Conservation (phyloP, 2,113 vertebrate genomes). For the Desmodus rotundus region DNA sequence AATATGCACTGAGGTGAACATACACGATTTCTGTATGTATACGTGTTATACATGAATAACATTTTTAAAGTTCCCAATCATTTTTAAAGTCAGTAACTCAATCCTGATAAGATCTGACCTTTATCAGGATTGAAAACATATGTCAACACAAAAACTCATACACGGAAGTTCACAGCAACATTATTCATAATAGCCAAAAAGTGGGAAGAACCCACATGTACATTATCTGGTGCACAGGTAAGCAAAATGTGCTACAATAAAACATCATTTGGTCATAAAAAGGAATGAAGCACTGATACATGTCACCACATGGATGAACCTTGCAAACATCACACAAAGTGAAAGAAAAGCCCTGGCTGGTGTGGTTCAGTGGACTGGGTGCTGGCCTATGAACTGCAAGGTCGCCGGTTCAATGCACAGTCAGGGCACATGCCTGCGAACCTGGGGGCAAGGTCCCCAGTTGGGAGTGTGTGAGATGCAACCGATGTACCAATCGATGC, state of each 20-base stretch:
- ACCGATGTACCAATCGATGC: too few relatives aligned
- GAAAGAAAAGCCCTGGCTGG: background rate
- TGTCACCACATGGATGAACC: background rate
- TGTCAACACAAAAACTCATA: background rate
- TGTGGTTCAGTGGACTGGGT: too few relatives aligned
- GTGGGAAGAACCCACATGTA: background rate
- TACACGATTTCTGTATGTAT: background rate
- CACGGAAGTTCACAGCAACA: background rate
- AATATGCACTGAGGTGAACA: background rate
- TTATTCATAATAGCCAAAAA: background rate
- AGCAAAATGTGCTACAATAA: background rate
- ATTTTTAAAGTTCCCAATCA: background rate
- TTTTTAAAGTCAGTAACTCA: slow-evolving; percentile 11
- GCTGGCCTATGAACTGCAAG: too few relatives aligned
- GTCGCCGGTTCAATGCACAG: too few relatives aligned
- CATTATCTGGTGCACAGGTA: background rate
- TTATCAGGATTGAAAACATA: background rate
- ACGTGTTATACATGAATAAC: background rate
- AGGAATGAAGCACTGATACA: background rate
- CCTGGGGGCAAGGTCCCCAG: too few relatives aligned
- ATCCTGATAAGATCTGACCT: background rate
- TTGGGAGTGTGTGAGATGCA: too few relatives aligned
- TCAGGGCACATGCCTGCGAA: too few relatives aligned
- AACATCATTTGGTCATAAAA: background rate
- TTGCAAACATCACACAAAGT: background rate